These are phyloP conservation scores for Agapostemon virescens DNA, from an alignment of 2,888 invertebrate genomes.

Conservation along the genomic window DNA sequence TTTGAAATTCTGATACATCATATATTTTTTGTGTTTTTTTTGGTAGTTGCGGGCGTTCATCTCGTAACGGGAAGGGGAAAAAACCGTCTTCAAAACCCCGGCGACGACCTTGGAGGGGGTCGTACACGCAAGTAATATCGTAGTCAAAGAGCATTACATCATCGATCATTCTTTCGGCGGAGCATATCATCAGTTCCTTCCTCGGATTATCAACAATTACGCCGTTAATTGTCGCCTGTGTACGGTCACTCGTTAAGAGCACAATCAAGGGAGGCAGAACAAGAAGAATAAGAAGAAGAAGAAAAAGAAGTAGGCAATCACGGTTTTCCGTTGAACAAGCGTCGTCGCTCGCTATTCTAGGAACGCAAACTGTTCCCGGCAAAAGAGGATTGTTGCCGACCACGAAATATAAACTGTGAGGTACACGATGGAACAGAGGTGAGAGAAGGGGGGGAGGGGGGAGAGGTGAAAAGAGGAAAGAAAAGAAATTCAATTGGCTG, in stretches of 20 bases:
- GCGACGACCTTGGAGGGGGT: slow-evolving; percentile 23
- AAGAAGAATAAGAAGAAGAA: neutral
- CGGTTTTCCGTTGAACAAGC: neutral
- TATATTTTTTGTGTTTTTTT: neutral
- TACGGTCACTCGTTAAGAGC: neutral
- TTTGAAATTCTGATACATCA: neutral
- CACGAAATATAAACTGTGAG: slow-evolving; percentile 19
- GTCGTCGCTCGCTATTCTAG: neutral
- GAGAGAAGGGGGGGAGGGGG: neutral
- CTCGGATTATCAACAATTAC: neutral
- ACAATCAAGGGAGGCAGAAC: neutral
- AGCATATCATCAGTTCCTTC: slow-evolving; percentile 14
- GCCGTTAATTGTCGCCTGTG: neutral
- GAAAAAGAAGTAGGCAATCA: neutral
- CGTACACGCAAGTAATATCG: slow-evolving; percentile 24
- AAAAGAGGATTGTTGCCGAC: neutral
- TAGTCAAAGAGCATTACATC: slow-evolving; percentile 26
- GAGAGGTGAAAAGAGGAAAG: neutral
- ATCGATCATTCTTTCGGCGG: slow-evolving; percentile 12
- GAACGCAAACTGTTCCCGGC: slow-evolving; percentile 2
- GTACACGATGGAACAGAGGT: too few species aligned
- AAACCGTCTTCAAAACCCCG: neutral
- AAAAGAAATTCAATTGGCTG: slow-evolving; percentile 34
- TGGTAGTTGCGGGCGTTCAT: neutral
- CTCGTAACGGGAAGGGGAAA: neutral